Percentiles rank a stretch among this genome's conserved stretches.
Evolutionary conservation across 2,888 invertebrate genomes (phyloP).

Genomic region (Stictocephala bisonia): DNA sequence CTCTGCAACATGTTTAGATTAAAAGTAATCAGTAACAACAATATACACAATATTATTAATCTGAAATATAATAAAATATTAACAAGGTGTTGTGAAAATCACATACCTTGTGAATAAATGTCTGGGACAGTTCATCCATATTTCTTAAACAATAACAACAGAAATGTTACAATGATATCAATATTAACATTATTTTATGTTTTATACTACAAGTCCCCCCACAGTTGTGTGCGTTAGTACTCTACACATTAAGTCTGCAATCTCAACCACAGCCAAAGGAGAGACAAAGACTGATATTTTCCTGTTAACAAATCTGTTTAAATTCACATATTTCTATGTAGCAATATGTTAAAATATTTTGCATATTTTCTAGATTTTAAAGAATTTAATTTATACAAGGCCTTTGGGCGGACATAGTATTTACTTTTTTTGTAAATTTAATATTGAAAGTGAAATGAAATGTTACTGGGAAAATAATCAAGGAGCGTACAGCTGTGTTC

Average conservation of each 20-base stretch:
- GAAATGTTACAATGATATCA: slow-evolving; percentile 40
- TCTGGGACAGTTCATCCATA: background rate
- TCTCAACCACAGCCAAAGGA: slow-evolving; percentile 29
- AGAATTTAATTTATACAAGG: too few species aligned
- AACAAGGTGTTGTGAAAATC: slow-evolving; percentile 19
- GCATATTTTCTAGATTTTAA: too few species aligned
- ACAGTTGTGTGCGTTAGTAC: slow-evolving; percentile 13
- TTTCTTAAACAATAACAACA: slow-evolving; percentile 21
- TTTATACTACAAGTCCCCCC: slow-evolving; percentile 2
- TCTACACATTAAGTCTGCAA: slow-evolving; percentile 15
- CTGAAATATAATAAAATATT: slow-evolving; percentile 31
- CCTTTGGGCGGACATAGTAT: too few species aligned
- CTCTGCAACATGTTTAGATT: slow-evolving; percentile 33
- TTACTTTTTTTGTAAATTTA: too few species aligned
- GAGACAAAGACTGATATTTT: too few species aligned
- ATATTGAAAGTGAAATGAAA: too few species aligned
- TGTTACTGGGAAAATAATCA: too few species aligned
- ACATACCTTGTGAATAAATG: slow-evolving; percentile 31
- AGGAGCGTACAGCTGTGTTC: too few species aligned
- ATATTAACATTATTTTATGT: slow-evolving; percentile 24
- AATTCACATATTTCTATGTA: too few species aligned
- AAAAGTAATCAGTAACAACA: slow-evolving; percentile 23
- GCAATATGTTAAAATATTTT: too few species aligned
- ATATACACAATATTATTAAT: slow-evolving; percentile 24
- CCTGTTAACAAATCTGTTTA: too few species aligned